phyloP scores from a whole-genome alignment of 2,888 invertebrate genomes.

The Euplexia lucipara region DNA sequence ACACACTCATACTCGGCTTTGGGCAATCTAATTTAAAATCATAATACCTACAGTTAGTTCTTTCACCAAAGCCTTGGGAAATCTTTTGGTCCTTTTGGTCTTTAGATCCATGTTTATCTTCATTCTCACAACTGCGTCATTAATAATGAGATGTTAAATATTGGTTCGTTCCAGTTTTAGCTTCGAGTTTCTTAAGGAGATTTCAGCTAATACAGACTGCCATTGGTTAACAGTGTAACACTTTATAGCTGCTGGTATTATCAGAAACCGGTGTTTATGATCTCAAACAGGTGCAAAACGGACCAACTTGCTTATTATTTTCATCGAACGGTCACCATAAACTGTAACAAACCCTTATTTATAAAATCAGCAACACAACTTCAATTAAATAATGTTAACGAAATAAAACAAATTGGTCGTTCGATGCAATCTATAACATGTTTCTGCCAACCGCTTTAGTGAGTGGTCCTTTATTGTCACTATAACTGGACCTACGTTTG shows the following conservation, averaged over 20 bases:
- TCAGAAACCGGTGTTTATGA: constrained; percentile 26
- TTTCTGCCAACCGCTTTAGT: constrained; percentile 43
- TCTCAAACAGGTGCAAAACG: constrained; percentile 41
- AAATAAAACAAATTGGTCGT: constrained; percentile 54
- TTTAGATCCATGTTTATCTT: constrained; percentile 32
- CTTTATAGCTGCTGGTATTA: constrained; percentile 31
- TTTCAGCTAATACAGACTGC: constrained; percentile 11
- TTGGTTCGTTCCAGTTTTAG: constrained; percentile 34
- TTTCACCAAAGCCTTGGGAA: constrained; percentile 7
- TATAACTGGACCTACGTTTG: constrained; percentile 48
- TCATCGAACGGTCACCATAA: constrained; percentile 39
- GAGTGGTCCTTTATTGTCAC: constrained; percentile 44
- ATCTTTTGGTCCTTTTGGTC: constrained; percentile 22
- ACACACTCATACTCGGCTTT: too few species aligned
- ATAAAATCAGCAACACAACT: constrained; percentile 37
- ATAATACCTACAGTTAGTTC: background rate
- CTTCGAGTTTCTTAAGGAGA: constrained; percentile 12
- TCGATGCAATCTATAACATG: constrained; percentile 49
- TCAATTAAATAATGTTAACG: constrained; percentile 53
- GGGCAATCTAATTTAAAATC: constrained; percentile 13
- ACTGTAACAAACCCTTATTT: constrained; percentile 39
- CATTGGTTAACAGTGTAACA: constrained; percentile 27
- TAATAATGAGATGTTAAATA: constrained; percentile 42
- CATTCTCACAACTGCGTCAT: constrained; percentile 8
- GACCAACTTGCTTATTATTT: constrained; percentile 28